phyloP scores from a whole-genome alignment of 2,888 invertebrate species.

The Ichneumoninae sp. region DNA sequence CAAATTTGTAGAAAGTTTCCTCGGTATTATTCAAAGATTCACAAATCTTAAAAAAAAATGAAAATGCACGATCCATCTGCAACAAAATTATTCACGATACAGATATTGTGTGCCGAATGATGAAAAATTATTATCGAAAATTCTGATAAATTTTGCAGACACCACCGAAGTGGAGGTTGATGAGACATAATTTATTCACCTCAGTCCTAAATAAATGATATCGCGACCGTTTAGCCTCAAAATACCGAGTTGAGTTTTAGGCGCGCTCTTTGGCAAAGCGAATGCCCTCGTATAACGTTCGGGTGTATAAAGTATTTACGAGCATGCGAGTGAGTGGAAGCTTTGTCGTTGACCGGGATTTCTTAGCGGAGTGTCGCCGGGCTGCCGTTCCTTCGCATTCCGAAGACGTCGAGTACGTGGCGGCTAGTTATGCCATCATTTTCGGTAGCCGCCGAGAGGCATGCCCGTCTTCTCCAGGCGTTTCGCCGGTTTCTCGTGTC shows the following conservation, averaged over 20 bases:
- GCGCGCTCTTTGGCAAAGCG: neutral
- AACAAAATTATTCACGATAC: neutral
- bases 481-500: conserved; percentile 28
- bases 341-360: conserved; percentile 12
- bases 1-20: neutral
- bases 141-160: neutral
- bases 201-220: neutral
- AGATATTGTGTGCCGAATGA: too few species aligned
- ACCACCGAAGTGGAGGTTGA: neutral
- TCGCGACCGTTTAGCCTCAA: neutral
- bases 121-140: neutral
- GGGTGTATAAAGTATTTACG: neutral
- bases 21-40: neutral
- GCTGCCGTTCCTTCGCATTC: conserved; percentile 7
- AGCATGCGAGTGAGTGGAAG: neutral
- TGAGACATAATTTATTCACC: neutral
- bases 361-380: neutral
- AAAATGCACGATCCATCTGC: neutral
- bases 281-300: neutral
- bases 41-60: neutral
- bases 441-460: conserved; percentile 29
- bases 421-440: conserved; percentile 52
- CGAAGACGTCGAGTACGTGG: conserved; percentile 41
- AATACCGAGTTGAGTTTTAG: neutral
- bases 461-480: conserved; percentile 36